Percentiles rank a stretch among this genome's conserved stretches.
These are phyloP conservation scores for Montipora sp. DNA, from an alignment of 64 coral and sea anemone genomes.

Conservation along the genomic window DNA sequence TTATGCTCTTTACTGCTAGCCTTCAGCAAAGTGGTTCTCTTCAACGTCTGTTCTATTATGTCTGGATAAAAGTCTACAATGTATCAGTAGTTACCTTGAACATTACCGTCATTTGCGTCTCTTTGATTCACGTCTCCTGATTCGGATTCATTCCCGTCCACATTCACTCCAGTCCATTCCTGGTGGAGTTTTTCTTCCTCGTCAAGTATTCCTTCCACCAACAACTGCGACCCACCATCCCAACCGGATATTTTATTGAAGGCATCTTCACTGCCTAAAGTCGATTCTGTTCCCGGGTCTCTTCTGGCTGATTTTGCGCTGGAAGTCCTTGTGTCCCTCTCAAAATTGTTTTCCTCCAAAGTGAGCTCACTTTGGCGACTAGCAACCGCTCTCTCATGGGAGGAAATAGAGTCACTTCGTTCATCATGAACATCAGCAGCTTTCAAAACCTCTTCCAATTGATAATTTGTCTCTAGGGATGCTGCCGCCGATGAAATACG, in stretches of 20 bases:
- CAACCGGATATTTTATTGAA: constrained; percentile 24
- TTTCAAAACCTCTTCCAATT: constrained; percentile 1
- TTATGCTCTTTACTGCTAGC: too few species aligned
- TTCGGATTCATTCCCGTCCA: neutral
- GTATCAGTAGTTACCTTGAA: constrained; percentile 2
- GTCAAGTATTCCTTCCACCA: constrained; percentile 41
- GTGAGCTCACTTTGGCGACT: constrained; percentile 5
- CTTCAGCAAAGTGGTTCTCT: too few species aligned
- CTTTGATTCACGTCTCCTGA: constrained; percentile 8
- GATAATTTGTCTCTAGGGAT: neutral
- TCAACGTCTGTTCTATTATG: too few species aligned
- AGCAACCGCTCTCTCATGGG: neutral
- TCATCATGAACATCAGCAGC: neutral
- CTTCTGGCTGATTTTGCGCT: neutral
- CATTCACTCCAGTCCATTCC: constrained; percentile 15
- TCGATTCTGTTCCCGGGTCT: constrained; percentile 17
- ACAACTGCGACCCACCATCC: constrained; percentile 4
- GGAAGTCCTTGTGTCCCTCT: constrained; percentile 28
- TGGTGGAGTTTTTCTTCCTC: constrained; percentile 34
- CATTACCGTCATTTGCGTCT: neutral
- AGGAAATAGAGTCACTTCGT: neutral
- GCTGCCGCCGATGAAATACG: neutral
- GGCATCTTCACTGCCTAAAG: constrained; percentile 55
- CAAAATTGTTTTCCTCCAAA: neutral
- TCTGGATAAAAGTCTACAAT: neutral